Base-by-base conservation (phyloP, 2,888 invertebrate species). In the Dryobotodes eremita region DNA sequence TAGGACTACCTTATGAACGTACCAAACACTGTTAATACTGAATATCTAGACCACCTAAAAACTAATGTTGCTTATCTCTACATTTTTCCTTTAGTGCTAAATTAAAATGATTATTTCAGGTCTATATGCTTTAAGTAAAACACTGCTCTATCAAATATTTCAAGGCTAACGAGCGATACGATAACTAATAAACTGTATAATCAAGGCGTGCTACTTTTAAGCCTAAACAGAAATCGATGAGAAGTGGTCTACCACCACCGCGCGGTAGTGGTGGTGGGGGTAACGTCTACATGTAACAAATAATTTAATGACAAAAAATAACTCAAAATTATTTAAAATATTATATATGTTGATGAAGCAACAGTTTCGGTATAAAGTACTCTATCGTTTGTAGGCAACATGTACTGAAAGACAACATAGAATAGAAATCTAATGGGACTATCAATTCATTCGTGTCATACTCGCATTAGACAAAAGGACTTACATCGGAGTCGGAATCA, bases 161-260 rank as follows among this genome's bases (percentile, higher is more conserved):
- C 85, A 87, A 87, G 86, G 87, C 64, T 70, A 77, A 77, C 79
- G 26, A 66, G 79, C 48, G 73, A 79, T 78, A 82, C 57, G 71
- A 83, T 78, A 82, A 70, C 74, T 55, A 80, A 78, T 75, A 70
- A 72, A 71, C 71, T 62, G 70, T 79, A 76, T 84, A 82, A 79
- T 73, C 71, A 73, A 80, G 59, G 50, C 65, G 71, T 66, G 71
- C 62, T 61, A 74, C 64, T 57, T 77, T 81, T 68, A 46, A 59
- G 62, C 42, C 55, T 59, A 46, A 73, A 50, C 57, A 42, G 48
- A 83, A 85, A 76, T 75, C 6, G 31, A 72, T 55, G 59, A 75
- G 26, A 73, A 65, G 31, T 36, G 31, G 31, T 36, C 31, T 36
- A 36, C 2, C 31, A 36, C 31, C 31, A 36, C 31, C 31, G 3